Conservation (phyloP, 1,140 invertebrate species). For the Ips typographus region DNA sequence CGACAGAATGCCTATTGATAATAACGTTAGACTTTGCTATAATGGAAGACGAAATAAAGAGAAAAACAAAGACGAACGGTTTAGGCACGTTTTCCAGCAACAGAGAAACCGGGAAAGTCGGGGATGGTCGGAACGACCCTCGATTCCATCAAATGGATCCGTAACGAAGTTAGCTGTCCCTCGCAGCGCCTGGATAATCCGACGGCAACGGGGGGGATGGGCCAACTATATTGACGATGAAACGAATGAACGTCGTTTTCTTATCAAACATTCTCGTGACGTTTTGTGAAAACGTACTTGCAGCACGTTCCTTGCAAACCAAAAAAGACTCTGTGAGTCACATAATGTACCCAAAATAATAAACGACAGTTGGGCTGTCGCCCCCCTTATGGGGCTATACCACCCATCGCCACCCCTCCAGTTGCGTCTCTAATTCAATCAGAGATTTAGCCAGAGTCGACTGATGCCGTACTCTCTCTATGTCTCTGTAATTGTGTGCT, state of each 20-base stretch:
- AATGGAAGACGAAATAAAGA: conserved; percentile 11
- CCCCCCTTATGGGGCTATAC: not conserved
- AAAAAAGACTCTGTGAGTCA: no score
- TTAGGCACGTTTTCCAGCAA: conserved; percentile 23
- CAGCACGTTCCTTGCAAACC: no score
- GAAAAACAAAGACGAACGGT: conserved; percentile 31
- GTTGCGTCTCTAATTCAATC: conserved; percentile 32
- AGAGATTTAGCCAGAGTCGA: conserved; percentile 32
- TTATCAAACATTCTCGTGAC: conserved; percentile 5
- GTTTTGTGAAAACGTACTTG: not conserved
- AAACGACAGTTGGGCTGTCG: no score
- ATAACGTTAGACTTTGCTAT: not conserved
- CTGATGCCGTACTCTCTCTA: conserved; percentile 20
- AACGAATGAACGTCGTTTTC: conserved; percentile 19
- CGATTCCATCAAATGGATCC: conserved; percentile 59
- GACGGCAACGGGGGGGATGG: conserved; percentile 15
- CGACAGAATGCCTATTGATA: no score
- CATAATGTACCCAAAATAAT: no score
- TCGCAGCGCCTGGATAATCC: conserved; percentile 15
- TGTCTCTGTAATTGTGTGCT: conserved; percentile 29
- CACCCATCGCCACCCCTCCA: not conserved
- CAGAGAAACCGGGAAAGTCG: conserved; percentile 9
- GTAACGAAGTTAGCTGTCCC: conserved; percentile 56
- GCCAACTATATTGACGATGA: conserved; percentile 19
- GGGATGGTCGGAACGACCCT: conserved; percentile 38